Evolutionary conservation across 2,888 invertebrate genomes (phyloP).

Genomic region (Parnassius mnemosyne): DNA sequence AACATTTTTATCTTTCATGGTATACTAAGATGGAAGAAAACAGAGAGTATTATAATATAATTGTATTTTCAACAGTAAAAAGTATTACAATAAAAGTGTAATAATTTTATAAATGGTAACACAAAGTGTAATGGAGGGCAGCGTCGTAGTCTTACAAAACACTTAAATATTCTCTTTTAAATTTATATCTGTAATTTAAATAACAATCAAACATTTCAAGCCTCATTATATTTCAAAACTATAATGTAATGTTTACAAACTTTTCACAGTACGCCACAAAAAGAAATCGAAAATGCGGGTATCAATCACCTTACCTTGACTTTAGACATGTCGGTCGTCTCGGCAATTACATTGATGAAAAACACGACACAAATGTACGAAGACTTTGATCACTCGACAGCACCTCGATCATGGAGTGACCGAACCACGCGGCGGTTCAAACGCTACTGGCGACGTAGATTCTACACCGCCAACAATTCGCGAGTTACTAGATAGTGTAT

Average conservation of each 20-base stretch:
- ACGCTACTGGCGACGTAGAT: constrained; percentile 11
- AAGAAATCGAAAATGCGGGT: constrained; percentile 31
- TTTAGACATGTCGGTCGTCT: constrained; percentile 58
- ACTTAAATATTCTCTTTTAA: too few relatives aligned
- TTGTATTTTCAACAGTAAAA: too few relatives aligned
- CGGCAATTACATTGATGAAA: constrained; percentile 32
- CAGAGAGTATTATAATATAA: too few relatives aligned
- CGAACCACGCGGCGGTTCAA: constrained; percentile 7
- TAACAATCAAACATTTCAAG: too few relatives aligned
- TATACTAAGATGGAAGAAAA: too few relatives aligned
- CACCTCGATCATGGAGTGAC: background rate
- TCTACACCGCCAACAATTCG: constrained; percentile 1
- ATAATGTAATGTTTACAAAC: background rate
- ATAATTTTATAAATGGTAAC: too few relatives aligned
- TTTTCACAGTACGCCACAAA: constrained; percentile 13
- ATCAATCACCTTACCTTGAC: constrained; percentile 61
- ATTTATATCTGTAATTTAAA: too few relatives aligned
- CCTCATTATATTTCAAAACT: too few relatives aligned
- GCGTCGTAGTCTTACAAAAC: too few relatives aligned
- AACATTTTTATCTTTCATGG: too few relatives aligned
- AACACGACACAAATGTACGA: constrained; percentile 9
- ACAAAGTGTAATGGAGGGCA: too few relatives aligned
- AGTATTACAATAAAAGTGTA: too few relatives aligned
- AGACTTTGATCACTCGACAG: background rate
- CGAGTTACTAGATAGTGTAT: constrained; percentile 10